Conservation (phyloP, 2,888 invertebrate species). For the Troides aeacus region DNA sequence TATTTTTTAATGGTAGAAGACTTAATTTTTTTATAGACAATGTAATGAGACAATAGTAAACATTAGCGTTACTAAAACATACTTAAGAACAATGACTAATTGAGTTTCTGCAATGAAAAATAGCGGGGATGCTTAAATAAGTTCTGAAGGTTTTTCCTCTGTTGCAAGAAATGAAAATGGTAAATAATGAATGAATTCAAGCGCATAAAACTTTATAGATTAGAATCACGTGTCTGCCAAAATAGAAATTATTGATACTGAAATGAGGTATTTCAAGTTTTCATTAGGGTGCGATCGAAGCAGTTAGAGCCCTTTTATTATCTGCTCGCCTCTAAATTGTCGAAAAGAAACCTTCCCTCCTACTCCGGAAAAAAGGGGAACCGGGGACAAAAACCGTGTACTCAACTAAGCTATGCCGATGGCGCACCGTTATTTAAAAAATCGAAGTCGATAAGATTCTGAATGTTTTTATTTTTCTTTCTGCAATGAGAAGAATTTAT, state of each 20-base stretch:
- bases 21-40: too few species aligned
- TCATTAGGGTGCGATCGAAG: slow-evolving; percentile 76
- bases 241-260: slow-evolving; percentile 70
- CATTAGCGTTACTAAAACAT: too few species aligned
- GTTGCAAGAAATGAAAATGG: too few species aligned
- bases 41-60: too few species aligned
- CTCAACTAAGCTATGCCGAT: slow-evolving; percentile 69
- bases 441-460: slow-evolving; percentile 77
- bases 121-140: too few species aligned
- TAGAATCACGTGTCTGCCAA: slow-evolving; percentile 33
- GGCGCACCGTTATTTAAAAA: slow-evolving; percentile 76
- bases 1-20: too few species aligned
- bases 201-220: slow-evolving; percentile 30
- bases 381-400: slow-evolving; percentile 72
- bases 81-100: too few species aligned
- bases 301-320: slow-evolving; percentile 81
- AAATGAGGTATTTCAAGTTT: slow-evolving; percentile 74
- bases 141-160: too few species aligned
- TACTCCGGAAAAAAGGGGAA: slow-evolving; percentile 68
- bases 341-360: slow-evolving; percentile 76
- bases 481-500: slow-evolving; percentile 76
- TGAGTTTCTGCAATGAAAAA: too few species aligned
- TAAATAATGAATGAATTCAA: too few species aligned
- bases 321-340: slow-evolving; percentile 79
- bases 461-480: slow-evolving; percentile 71